Conservation (phyloP, 2,888 invertebrate genomes). For the Caenorhabditis virilis region DNA sequence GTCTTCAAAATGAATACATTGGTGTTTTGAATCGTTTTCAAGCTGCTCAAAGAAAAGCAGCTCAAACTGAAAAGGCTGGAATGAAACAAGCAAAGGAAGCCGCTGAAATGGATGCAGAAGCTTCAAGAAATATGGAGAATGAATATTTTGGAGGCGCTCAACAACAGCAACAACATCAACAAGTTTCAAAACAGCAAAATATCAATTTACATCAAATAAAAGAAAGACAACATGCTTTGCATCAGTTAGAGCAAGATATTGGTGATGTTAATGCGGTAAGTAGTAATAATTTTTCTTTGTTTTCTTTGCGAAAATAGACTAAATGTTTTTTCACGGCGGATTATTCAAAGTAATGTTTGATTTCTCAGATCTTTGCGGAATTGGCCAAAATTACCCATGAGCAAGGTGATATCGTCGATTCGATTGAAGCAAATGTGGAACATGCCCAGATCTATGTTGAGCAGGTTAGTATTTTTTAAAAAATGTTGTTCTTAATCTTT, state of each 20-base stretch:
- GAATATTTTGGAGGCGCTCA: slow-evolving; percentile 6
- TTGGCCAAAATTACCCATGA: slow-evolving; percentile 66
- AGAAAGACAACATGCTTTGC: slow-evolving; percentile 60
- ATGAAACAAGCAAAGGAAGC: slow-evolving; percentile 37
- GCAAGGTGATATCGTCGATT: slow-evolving; percentile 67
- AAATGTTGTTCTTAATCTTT: background rate
- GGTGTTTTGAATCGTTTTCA: slow-evolving; percentile 61
- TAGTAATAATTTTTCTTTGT: background rate
- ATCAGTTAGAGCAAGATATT: slow-evolving; percentile 64
- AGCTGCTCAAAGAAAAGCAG: slow-evolving; percentile 55
- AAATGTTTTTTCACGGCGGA: no score
- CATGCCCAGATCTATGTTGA: slow-evolving; percentile 62
- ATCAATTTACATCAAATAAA: slow-evolving; percentile 59
- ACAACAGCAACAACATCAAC: slow-evolving; percentile 14
- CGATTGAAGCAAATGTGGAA: slow-evolving; percentile 67
- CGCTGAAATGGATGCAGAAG: slow-evolving; percentile 34
- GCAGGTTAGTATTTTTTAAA: slow-evolving; percentile 16
- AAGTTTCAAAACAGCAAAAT: slow-evolving; percentile 55
- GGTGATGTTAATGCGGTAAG: slow-evolving; percentile 60
- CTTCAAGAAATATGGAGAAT: slow-evolving; percentile 6
- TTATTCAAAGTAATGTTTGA: no score
- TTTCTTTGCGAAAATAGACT: background rate
- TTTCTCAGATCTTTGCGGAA: slow-evolving; percentile 64
- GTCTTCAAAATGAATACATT: slow-evolving; percentile 64
- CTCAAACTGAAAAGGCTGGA: slow-evolving; percentile 46